Evolutionary conservation across 2,888 invertebrate species (phyloP), one percentile per base, ranked within the genome.

Genomic region (Apantesis nais): DNA sequence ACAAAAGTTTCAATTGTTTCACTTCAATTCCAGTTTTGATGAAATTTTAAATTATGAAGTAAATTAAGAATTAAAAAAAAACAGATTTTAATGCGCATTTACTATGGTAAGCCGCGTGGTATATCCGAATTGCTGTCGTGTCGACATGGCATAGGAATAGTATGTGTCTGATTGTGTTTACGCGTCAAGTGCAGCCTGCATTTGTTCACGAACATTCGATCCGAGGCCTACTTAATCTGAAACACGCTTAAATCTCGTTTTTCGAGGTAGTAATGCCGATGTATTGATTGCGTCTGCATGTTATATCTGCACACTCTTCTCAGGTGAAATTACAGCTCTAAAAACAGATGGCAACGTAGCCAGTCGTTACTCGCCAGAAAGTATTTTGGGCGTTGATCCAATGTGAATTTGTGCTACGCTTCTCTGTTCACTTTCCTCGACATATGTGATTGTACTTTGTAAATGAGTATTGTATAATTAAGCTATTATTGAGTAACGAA

Each of bases 401-500:
- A 31, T 37, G 62, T 73, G 75, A 72, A 60, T 72, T 66, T 73
- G 69, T 62, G 70, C 74, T 70, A 74, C 76, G 73, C 74, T 77
- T 74, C 73, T 74, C 74, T 77, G 73, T 74, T 74, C 69, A 41
- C 78, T 80, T 75, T 65, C 70, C 72, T 68, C 73, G 79, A 74
- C 76, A 75, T 74, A 73, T 67, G 78, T 74, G 74, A 76, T 79
- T 84, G 83, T 85, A 79, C 19, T 66, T 85, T 86, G 78, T 84
- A 84, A 84, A 86, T 81, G 82, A 84, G 83, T 80, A 83, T 82
- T 80, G 84, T 85, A 78, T 80, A 80, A 83, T 81, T 84, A 85
- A 86, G 85, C 82, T 78, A 81, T 82, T 81, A 83, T 83, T 85
- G 82, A 81, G 79, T 86, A 83, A 87, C 85, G 83, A 87, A 88